These are phyloP conservation scores for Thereva unica DNA, from an alignment of 2,888 invertebrate species.

Conservation along the genomic window DNA sequence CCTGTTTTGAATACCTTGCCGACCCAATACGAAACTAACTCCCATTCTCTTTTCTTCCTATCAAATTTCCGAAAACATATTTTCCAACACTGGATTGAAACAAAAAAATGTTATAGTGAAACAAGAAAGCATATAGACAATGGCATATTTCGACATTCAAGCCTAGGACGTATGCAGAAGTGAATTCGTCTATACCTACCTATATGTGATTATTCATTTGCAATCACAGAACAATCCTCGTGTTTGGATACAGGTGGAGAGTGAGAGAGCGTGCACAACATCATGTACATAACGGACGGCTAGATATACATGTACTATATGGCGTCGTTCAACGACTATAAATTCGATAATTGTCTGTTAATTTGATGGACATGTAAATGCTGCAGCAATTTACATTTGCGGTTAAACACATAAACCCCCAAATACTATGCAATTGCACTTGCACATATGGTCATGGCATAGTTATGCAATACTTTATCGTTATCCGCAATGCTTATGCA, in stretches of 20 bases:
- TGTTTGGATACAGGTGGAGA: no score
- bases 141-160: conserved; percentile 8
- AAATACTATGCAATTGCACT: conserved; percentile 23
- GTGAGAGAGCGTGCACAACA: no score
- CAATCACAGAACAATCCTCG: background rate
- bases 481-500: background rate
- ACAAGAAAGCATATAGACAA: background rate
- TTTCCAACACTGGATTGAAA: no score
- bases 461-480: conserved; percentile 26
- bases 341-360: conserved; percentile 46
- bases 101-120: no score
- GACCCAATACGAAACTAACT: no score
- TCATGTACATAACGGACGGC: background rate
- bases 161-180: background rate
- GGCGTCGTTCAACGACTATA: conserved; percentile 39
- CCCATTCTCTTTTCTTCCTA: no score
- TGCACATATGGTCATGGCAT: conserved; percentile 3
- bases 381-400: conserved; percentile 31
- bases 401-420: conserved; percentile 31
- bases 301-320: conserved; percentile 19
- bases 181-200: no score
- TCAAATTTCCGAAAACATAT: no score
- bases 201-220: conserved; percentile 21
- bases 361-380: conserved; percentile 45
- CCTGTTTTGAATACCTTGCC: conserved; percentile 11